Evolutionary conservation across 2,797 vertebrate genomes (phyloP), one percentile per base, ranked within the genome.

Genomic region (Acanthis flammea): DNA sequence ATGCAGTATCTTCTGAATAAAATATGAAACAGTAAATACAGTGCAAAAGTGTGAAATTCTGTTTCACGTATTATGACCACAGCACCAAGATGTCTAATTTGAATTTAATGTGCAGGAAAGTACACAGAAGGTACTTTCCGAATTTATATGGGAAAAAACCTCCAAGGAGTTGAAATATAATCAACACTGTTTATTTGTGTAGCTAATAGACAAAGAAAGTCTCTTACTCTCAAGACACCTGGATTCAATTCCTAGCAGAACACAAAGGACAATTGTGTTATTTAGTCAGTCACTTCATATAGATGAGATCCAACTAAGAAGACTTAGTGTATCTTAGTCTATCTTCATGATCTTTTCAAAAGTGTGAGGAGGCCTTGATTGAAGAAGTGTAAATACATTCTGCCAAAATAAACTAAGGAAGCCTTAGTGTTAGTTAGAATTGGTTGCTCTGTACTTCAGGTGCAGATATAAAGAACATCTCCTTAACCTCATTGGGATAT

Each of bases 301-400:
- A 92, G 65, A 86, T 71, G 81, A 91, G 75, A 83, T 90, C 88
- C 61, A 78, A 12, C 57, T 80, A 62, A 86, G 57, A 35, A 80
- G 22, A 53, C 23, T 53, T 79, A 57, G 48, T 71, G 23, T 90
- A 70, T 65, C 58, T 85, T 91, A 57, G 48, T 71, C 25, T 90
- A 70, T 65, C 58, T 85, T 91, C 88, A 47, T 54, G 35, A 88
- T 94, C 76, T 96, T 96, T 94, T 90, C 28, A 73, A 31, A 86
- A 81, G 44, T n/a, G 31, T 91, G 82, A 94, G 79, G 76, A 92
- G 68, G 33, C 44, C 66, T 90, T 75, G 63, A 90, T 27, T 86
- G 70, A 60, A 90, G 72, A 72, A 86, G 16, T 41, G 30, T 78
- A 93, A 90, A 92, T 92, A 70, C 18, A 91, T 90, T 31, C 79